Base-by-base conservation (phyloP, 2,888 invertebrate genomes). In the Dryobotodes eremita region DNA sequence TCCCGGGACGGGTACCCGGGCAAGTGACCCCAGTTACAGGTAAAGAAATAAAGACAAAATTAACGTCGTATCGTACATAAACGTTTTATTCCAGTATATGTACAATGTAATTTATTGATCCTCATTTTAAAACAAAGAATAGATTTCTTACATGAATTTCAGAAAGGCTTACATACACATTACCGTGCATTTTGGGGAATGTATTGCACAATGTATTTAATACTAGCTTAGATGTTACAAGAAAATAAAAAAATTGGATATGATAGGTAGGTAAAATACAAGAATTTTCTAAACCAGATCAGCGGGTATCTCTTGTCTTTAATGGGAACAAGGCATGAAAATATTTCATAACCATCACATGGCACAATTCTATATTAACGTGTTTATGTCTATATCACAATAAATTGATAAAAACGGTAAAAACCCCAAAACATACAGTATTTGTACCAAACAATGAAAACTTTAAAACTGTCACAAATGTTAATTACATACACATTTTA, bases 171-270 rank as follows among this genome's bases (percentile, higher is more conserved):
- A 70, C 85, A 88, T 86, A 91, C 83, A 90, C 84, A 80, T 83
- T 91, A 91, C 90, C 87, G 92, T 93, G 89, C 82, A 92, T 92
- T 92, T 93, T 92, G 93, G 94, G 95, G 95, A 95, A 94, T 94
- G 94, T 95, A 93, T 94, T 93, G 92, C 93, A 94, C 93, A 88
- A 88, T 77, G 82, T 85, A 85, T 90, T 81, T 78, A 78, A 71
- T 55, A 82, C 79, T 82, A 87, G 68, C 77, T 78, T 70, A 74
- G 46, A 70, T 66, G 53, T 68, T 62, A 65, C 17, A 79, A 55
- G 50, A 68, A 78, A 68, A 70, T 64, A 75, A 48, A n/a, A 50
- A 66, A 50, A 62, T 81, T 80, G 42, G 36, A 23, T 46, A 68
- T 20, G 62, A 70, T 62, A 31, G 31, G n/a, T 42, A 71, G n/a